These are phyloP conservation scores for Orestias chungarensis DNA, from an alignment of 2,797 vertebrate genomes.

Conservation along the genomic window DNA sequence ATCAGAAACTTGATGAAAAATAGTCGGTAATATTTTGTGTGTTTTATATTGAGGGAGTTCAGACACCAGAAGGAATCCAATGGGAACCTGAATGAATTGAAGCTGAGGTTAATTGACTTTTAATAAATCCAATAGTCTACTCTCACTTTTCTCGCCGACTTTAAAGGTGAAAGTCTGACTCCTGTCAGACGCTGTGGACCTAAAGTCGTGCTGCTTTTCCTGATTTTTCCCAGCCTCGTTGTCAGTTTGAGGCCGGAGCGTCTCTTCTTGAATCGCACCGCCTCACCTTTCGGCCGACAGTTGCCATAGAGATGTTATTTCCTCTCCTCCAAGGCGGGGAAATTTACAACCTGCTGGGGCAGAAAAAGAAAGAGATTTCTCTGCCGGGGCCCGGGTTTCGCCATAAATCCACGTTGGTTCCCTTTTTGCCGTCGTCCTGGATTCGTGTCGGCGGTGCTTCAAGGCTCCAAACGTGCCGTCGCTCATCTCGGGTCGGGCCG, in stretches of 20 bases:
- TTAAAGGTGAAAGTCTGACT: background rate
- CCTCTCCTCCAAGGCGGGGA: conserved; percentile 44
- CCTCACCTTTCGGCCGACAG: conserved; percentile 47
- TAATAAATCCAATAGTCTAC: background rate
- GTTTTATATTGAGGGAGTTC: no score
- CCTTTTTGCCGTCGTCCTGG: background rate
- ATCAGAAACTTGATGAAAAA: no score
- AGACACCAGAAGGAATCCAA: background rate
- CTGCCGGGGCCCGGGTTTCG: no score
- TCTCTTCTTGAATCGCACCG: conserved; percentile 20
- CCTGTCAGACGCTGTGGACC: background rate
- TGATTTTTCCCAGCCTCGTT: background rate
- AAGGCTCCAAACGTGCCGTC: conserved; percentile 4
- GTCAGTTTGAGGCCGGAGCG: background rate
- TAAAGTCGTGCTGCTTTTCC: background rate
- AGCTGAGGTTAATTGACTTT: background rate
- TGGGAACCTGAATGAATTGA: background rate
- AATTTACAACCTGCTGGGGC: conserved; percentile 41
- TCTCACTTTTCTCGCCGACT: background rate
- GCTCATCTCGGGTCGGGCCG: conserved; percentile 6
- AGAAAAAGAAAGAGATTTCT: conserved; percentile 21
- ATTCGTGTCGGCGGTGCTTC: conserved; percentile 12
- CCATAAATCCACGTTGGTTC: background rate
- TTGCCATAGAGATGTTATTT: conserved; percentile 62
- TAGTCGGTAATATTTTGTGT: no score